A percentile compares a stretch with the other conserved stretches of the same genome.
These are phyloP conservation scores for Bombus cullumanus DNA, from an alignment of 1,140 invertebrate genomes.

Conservation along the genomic window DNA sequence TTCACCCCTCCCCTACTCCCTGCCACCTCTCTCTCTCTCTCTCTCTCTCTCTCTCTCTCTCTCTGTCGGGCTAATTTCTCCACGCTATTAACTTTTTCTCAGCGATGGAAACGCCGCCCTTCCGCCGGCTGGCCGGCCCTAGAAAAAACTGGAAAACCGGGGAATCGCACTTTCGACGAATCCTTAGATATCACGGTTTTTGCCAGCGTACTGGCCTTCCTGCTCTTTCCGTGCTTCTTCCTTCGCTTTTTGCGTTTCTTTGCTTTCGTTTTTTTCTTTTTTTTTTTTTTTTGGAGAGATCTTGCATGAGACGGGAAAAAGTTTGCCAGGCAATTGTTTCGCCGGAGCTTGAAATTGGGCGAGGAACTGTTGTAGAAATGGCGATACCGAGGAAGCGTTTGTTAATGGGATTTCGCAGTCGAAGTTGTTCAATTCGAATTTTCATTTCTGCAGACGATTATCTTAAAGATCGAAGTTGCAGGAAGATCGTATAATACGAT, in stretches of 20 bases:
- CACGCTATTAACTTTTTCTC: slow-evolving; percentile 78
- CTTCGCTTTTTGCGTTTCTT: not conserved
- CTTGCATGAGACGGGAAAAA: not conserved
- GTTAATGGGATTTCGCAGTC: not conserved
- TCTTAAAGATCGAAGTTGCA: no score
- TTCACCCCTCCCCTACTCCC: not conserved
- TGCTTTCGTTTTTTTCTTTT: not conserved
- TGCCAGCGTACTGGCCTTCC: not conserved
- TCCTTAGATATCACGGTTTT: slow-evolving; percentile 26
- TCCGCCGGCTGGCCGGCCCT: slow-evolving; percentile 4
- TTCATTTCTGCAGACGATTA: not conserved
- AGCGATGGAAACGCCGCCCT: slow-evolving; percentile 43
- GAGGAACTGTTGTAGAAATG: not conserved
- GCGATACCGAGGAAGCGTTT: not conserved
- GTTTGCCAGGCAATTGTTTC: not conserved
- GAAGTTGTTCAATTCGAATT: not conserved
- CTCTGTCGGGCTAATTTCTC: slow-evolving; percentile 76
- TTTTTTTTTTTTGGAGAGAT: not conserved
- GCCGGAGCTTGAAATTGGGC: not conserved
- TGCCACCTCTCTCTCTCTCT: slow-evolving; percentile 59
- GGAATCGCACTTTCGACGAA: slow-evolving; percentile 52
- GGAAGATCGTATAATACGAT: no score
- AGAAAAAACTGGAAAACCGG: slow-evolving; percentile 36
- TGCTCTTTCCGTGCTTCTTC: not conserved
- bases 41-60: slow-evolving; percentile 66